Evolutionary conservation across 2,888 invertebrate genomes (phyloP).

Genomic region (Drosophila subsilvestris): DNA sequence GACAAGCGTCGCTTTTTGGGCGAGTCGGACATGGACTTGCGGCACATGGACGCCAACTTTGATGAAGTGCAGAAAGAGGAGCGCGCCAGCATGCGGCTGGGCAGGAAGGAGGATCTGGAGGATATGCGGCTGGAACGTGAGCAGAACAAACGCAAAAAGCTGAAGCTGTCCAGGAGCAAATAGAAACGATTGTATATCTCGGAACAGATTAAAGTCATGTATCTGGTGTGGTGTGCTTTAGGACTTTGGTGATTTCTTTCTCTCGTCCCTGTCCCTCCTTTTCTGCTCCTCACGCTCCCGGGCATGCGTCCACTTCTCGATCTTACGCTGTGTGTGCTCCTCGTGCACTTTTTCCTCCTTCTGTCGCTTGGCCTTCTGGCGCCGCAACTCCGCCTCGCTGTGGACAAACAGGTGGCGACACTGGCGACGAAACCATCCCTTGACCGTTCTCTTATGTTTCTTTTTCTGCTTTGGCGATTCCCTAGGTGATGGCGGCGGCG

Average conservation of each 20-base stretch:
- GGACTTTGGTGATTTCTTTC: not conserved
- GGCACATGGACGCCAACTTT: not conserved
- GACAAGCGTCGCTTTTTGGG: not conserved
- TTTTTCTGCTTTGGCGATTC: not conserved
- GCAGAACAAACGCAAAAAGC: not conserved
- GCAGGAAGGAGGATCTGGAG: not conserved
- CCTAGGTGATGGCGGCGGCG: not conserved
- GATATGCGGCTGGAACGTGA: not conserved
- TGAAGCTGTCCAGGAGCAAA: not conserved
- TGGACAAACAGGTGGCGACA: conserved; percentile 61
- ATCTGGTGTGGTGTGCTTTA: not conserved
- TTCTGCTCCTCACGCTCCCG: conserved; percentile 28
- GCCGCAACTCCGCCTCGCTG: conserved; percentile 48
- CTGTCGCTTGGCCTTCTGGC: conserved; percentile 26
- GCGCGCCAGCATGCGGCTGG: not conserved
- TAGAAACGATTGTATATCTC: not conserved
- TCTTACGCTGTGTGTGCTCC: conserved; percentile 25
- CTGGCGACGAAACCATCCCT: conserved; percentile 49
- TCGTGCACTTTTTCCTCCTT: conserved; percentile 33
- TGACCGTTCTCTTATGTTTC: conserved; percentile 22
- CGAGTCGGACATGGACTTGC: not conserved
- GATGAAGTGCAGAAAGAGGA: not conserved
- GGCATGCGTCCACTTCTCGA: conserved; percentile 53
- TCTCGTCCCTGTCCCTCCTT: not conserved
- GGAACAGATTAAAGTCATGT: not conserved